Evolutionary conservation across 2,888 invertebrate genomes (phyloP).

Genomic region (Sinotaia quadrata): DNA sequence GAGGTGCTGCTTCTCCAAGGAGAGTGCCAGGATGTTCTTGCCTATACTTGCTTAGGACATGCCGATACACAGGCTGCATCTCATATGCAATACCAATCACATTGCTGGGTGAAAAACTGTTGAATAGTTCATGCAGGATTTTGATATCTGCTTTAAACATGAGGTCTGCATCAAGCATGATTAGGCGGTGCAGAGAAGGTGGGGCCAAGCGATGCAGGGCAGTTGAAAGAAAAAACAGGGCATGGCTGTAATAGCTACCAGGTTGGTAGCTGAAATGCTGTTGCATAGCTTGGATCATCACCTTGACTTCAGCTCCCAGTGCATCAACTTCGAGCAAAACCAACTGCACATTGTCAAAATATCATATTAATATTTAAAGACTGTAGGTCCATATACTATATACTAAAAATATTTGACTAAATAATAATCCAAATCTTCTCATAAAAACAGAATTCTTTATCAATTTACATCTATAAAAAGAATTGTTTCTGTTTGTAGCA

Average conservation of each 20-base stretch:
- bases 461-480: too few relatives aligned
- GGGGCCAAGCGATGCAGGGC: constrained; percentile 82
- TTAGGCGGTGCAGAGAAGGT: constrained; percentile 76
- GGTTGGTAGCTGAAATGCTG: constrained; percentile 81
- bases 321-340: constrained; percentile 78
- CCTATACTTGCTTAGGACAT: constrained; percentile 81
- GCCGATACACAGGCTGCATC: constrained; percentile 84
- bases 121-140: constrained; percentile 78
- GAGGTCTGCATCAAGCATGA: constrained; percentile 85
- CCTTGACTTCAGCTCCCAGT: constrained; percentile 77
- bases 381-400: too few relatives aligned
- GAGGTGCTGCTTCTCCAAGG: constrained; percentile 77
- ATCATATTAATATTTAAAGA: too few relatives aligned
- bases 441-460: too few relatives aligned
- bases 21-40: constrained; percentile 77
- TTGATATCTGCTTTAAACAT: constrained; percentile 81
- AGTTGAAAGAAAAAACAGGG: constrained; percentile 84
- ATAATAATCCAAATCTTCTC: too few relatives aligned
- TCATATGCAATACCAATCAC: constrained; percentile 79
- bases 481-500: too few relatives aligned
- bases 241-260: constrained; percentile 84
- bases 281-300: constrained; percentile 80
- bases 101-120: constrained; percentile 16
- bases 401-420: too few relatives aligned
- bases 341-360: too few relatives aligned